A percentile compares a stretch with the other conserved stretches of the same genome.
Conservation (phyloP, 2,113 vertebrate genomes). For the Thalassarche chlororhynchos region DNA sequence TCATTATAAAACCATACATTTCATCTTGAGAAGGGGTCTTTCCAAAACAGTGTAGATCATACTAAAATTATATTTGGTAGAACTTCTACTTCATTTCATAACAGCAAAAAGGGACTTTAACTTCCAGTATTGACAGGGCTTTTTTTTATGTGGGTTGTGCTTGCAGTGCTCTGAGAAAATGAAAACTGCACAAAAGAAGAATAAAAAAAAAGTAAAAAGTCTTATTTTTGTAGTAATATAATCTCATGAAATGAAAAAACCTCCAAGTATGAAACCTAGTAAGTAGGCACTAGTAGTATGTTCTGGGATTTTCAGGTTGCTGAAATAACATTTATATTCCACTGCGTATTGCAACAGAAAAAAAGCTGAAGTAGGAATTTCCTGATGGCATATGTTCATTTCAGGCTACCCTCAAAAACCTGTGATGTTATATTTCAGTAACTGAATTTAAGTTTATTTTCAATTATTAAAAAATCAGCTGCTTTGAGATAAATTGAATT, state of each 20-base stretch:
- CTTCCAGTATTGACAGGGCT: neutral
- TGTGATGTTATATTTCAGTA: neutral
- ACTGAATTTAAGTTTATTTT: neutral
- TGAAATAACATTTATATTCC: neutral
- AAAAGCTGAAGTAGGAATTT: neutral
- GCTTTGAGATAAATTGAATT: neutral
- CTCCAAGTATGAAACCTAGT: neutral
- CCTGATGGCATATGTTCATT: neutral
- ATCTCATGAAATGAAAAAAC: neutral
- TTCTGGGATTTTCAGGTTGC: neutral
- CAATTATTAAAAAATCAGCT: neutral
- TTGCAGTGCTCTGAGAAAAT: neutral
- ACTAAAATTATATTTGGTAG: neutral
- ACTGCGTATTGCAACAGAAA: neutral
- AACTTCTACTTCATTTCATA: neutral
- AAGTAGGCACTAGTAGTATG: neutral
- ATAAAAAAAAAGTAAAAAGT: neutral
- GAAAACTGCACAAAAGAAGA: neutral
- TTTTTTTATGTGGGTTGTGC: neutral
- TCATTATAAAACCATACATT: neutral
- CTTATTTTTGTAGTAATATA: neutral
- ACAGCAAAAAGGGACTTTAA: neutral
- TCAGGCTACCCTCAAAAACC: neutral
- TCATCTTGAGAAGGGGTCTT: neutral
- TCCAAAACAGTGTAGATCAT: neutral